Evolutionary conservation across 2,797 vertebrate species (phyloP), one percentile per base, ranked within the genome.

Genomic region (Spea hammondii): DNA sequence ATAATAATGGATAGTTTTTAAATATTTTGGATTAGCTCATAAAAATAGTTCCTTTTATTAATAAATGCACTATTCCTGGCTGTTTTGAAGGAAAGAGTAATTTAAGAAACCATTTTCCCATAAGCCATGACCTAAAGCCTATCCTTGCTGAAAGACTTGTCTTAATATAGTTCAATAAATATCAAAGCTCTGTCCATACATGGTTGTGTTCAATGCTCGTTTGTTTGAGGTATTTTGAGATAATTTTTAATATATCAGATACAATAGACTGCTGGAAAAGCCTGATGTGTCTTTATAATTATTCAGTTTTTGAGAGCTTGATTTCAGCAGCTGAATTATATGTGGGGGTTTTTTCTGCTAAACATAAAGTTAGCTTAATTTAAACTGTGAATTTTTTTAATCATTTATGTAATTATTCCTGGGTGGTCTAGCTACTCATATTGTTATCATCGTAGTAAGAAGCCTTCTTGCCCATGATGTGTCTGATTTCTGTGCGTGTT

Each of bases 101-200:
- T 73, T 73, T 81, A 64, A 62, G 79, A 72, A 70, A 76, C 69
- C 10, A 5, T 60, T 81, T 75, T 72, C 53, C 64, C 65, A 47
- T 68, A 73, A 72, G 64, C 46, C 70, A 17, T 69, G 70, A 55
- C 70, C 64, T 67, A 68, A 68, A 73, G 13, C 68, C 65, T 77
- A 54, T 60, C n/a, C 47, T 57, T 70, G 50, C 48, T 62, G 50
- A 76, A 70, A 66, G 51, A 13, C 45, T 70, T 60, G 48, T 67
- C 74, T 72, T 77, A 77, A 77, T 73, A 81, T 81, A 69, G 79
- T 69, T 59, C 79, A 32, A 60, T 47, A 74, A 74, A 74, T 72
- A 64, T 17, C 8, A 44, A 64, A 50, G 11, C 8, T 48, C 47
- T 64, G 51, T 67, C 79, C 79, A 50, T 82, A 77, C 70, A 64